These are phyloP conservation scores for Aphrophora alni DNA, from an alignment of 2,888 invertebrate species.

Conservation along the genomic window DNA sequence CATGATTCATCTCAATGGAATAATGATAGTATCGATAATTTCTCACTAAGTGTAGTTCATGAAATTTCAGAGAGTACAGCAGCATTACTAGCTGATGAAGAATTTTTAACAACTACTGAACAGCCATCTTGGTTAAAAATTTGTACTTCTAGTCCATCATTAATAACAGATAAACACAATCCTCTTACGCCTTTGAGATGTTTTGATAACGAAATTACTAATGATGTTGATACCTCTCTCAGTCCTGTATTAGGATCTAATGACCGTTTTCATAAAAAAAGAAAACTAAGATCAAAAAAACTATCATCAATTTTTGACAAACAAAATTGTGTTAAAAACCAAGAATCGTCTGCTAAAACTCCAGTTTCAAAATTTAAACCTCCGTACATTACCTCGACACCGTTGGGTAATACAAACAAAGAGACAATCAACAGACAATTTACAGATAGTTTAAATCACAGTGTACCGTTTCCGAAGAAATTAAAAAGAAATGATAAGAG, in stretches of 20 bases:
- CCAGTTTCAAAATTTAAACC: constrained; percentile 17
- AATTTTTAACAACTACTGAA: background rate
- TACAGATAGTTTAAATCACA: background rate
- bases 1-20: background rate
- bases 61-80: constrained; percentile 56
- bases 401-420: background rate
- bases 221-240: constrained; percentile 4
- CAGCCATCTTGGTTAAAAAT: constrained; percentile 31
- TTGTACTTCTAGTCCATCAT: constrained; percentile 42
- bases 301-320: background rate
- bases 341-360: background rate
- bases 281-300: background rate
- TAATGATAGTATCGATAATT: background rate
- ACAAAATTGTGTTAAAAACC: background rate
- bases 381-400: constrained; percentile 16
- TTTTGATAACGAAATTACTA: constrained; percentile 19
- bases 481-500: background rate
- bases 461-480: background rate
- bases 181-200: constrained; percentile 36
- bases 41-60: constrained; percentile 48
- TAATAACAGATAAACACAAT: constrained; percentile 37
- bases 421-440: background rate
- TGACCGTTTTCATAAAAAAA: constrained; percentile 20
- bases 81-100: constrained; percentile 56
- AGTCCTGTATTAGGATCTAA: constrained; percentile 41